Evolutionary conservation across 2,888 invertebrate genomes (phyloP).

Genomic region (Smittia sp.): DNA sequence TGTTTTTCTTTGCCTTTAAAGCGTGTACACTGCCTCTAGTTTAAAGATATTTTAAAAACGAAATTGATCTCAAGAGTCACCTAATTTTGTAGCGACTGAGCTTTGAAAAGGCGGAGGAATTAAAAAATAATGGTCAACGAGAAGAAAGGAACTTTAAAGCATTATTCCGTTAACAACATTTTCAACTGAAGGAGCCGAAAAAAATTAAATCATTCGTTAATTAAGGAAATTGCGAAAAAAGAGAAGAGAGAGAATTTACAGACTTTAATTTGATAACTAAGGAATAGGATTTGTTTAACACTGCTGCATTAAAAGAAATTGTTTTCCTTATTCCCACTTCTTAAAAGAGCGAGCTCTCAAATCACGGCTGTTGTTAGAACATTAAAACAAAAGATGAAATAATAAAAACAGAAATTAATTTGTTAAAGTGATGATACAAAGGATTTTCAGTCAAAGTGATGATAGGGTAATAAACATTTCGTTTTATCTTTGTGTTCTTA

Average conservation of each 20-base stretch:
- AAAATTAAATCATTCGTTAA: conserved; percentile 41
- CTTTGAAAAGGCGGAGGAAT: conserved; percentile 6
- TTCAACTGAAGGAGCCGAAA: background rate
- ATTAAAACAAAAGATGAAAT: background rate
- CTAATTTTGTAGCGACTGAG: conserved; percentile 9
- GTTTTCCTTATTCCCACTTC: background rate
- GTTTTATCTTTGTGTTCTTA: background rate
- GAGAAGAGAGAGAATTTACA: conserved; percentile 13
- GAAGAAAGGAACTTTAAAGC: conserved; percentile 20
- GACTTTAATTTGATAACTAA: conserved; percentile 38
- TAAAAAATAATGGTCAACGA: conserved; percentile 33
- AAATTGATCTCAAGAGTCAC: conserved; percentile 41
- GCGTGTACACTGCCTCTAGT: conserved; percentile 10
- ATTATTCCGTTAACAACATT: background rate
- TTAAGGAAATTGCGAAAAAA: conserved; percentile 32
- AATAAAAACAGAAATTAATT: background rate
- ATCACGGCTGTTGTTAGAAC: background rate
- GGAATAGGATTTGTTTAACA: conserved; percentile 21
- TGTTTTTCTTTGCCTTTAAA: conserved; percentile 39
- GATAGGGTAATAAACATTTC: conserved; percentile 12
- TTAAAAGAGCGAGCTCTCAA: background rate
- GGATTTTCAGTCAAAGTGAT: conserved; percentile 5
- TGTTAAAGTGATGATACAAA: background rate
- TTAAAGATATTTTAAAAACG: conserved; percentile 35
- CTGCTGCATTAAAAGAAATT: conserved; percentile 1